phyloP scores from a whole-genome alignment of 2,797 vertebrate species.

The Erethizon dorsatum region DNA sequence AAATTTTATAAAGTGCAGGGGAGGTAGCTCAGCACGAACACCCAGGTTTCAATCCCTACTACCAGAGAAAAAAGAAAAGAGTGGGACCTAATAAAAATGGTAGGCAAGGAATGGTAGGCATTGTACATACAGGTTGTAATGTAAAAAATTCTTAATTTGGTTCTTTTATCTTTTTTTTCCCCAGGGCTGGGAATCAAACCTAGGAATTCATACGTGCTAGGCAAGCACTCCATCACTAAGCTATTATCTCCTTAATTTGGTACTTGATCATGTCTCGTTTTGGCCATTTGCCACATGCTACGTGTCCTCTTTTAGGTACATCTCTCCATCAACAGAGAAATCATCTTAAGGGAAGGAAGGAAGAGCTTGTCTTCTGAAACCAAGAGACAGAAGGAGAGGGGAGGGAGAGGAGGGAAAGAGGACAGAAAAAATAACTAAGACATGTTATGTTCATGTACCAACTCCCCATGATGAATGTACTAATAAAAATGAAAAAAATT shows the following conservation, averaged over 20 bases:
- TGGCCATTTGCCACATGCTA: background rate
- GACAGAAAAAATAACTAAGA: background rate
- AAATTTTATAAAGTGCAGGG: background rate
- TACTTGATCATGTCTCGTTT: background rate
- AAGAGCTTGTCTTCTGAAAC: background rate
- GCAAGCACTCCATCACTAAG: background rate
- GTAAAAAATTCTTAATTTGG: background rate
- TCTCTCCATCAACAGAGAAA: background rate
- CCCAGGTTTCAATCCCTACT: background rate
- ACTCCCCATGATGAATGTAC: background rate
- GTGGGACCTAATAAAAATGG: background rate
- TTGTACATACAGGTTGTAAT: background rate
- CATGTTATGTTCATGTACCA: background rate
- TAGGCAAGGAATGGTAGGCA: background rate
- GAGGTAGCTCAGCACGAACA: background rate
- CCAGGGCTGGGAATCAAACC: background rate
- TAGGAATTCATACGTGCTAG: background rate
- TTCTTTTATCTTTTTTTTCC: background rate
- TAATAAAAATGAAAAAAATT: background rate
- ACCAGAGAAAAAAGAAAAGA: background rate
- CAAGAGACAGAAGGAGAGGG: background rate
- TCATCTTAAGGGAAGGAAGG: background rate
- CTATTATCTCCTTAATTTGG: background rate
- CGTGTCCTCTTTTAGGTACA: background rate
- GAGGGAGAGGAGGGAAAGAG: background rate